Evolutionary conservation across 2,888 invertebrate species (phyloP).

Genomic region (Ferrisia virgata): DNA sequence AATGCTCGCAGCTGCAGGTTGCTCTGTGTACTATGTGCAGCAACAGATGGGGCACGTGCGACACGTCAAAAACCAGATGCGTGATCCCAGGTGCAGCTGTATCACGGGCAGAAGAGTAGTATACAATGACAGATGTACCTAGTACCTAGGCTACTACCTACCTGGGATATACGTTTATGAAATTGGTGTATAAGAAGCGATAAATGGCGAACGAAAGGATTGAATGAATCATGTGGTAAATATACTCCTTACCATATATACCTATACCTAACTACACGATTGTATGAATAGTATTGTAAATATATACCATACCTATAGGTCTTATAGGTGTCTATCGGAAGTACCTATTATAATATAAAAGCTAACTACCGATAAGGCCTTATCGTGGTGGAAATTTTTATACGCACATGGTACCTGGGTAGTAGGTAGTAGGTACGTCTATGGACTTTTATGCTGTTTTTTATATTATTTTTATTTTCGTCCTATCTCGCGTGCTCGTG

Average conservation of each 20-base stretch:
- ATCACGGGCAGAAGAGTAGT: conserved; percentile 35
- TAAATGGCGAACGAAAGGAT: conserved; percentile 37
- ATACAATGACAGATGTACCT: conserved; percentile 42
- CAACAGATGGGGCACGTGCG: conserved; percentile 46
- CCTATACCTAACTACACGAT: no score
- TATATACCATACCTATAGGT: no score
- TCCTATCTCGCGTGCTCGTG: not conserved
- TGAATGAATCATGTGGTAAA: conserved; percentile 39
- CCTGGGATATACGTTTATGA: conserved; percentile 12
- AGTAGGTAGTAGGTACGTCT: not conserved
- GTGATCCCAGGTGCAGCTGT: conserved; percentile 41
- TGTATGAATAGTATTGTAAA: conserved; percentile 1
- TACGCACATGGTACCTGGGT: not conserved
- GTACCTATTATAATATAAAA: not conserved
- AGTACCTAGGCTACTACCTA: no score
- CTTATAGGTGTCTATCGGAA: conserved; percentile 18
- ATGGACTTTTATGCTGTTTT: not conserved
- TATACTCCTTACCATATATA: conserved; percentile 12
- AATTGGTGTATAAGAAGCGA: conserved; percentile 27
- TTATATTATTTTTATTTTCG: not conserved
- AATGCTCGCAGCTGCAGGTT: conserved; percentile 46
- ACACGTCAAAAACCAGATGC: conserved; percentile 45
- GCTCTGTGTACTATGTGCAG: conserved; percentile 12
- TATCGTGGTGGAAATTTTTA: conserved; percentile 2
- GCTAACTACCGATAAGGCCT: conserved; percentile 15